Conservation (phyloP, 2,113 vertebrate species). For the Onychostoma macrolepis region DNA sequence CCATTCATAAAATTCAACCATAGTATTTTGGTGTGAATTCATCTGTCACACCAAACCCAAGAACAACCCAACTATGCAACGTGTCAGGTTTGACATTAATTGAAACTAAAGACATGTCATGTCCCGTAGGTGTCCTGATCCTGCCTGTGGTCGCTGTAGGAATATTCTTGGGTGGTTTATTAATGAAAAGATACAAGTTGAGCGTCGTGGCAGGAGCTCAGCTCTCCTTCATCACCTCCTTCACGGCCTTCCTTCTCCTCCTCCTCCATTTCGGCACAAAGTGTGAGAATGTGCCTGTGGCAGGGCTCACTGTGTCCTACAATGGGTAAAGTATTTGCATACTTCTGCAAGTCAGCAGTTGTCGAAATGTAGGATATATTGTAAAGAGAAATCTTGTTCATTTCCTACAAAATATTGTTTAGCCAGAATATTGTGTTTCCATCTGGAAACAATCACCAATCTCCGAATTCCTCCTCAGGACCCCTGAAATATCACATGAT, state of each 20-base stretch:
- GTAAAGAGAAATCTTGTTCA: neutral
- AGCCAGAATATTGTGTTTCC: neutral
- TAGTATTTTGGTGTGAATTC: neutral
- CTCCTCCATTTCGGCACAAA: constrained; percentile 74
- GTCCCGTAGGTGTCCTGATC: constrained; percentile 75
- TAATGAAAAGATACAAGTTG: constrained; percentile 88
- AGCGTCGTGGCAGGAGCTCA: constrained; percentile 78
- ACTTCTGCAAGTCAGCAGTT: neutral
- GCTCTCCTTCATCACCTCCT: constrained; percentile 72
- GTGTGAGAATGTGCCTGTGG: constrained; percentile 82
- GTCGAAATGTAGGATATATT: neutral
- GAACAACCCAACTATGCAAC: neutral
- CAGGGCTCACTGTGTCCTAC: constrained; percentile 87
- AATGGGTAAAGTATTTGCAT: constrained; percentile 76
- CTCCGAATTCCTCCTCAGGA: constrained; percentile 61
- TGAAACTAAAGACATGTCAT: neutral
- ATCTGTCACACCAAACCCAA: neutral
- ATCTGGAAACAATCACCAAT: neutral
- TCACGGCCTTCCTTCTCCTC: constrained; percentile 61
- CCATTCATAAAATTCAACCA: neutral
- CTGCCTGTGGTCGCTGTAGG: constrained; percentile 80
- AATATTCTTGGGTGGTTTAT: constrained; percentile 85
- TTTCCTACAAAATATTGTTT: no score
- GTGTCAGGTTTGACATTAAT: neutral
- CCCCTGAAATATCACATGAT: constrained; percentile 57